phyloP scores from a whole-genome alignment of 53 echinoderm and acorn worm species.

The Crossaster papposus region DNA sequence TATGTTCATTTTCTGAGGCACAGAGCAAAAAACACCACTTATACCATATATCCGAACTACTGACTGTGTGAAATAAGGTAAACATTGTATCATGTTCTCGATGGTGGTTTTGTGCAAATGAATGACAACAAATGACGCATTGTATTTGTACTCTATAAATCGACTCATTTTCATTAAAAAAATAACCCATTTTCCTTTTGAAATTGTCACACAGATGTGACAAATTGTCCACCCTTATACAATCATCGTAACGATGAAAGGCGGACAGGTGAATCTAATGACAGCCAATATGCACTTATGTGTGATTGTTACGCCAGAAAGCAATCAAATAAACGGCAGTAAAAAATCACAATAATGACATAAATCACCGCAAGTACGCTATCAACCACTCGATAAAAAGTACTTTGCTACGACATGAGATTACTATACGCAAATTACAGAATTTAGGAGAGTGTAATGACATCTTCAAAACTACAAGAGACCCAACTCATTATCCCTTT shows the following conservation, averaged over 20 bases:
- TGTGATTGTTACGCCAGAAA: not conserved
- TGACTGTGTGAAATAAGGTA: no score
- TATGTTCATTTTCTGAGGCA: no score
- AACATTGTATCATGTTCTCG: no score
- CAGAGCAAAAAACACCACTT: no score
- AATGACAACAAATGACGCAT: no score
- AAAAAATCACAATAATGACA: not conserved
- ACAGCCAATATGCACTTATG: not conserved
- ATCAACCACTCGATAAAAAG: not conserved
- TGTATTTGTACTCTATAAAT: not conserved
- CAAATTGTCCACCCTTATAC: not conserved
- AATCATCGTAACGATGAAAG: not conserved
- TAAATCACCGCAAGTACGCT: not conserved
- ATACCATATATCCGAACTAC: no score
- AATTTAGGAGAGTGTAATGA: not conserved
- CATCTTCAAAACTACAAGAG: not conserved
- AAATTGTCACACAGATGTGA: not conserved
- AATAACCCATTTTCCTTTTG: not conserved
- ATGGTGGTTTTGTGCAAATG: no score
- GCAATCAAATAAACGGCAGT: slow-evolving; percentile 13
- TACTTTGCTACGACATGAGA: not conserved
- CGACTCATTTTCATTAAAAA: not conserved
- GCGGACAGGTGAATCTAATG: slow-evolving; percentile 1
- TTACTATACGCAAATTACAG: not conserved
- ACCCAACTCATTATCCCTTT: no score